Percentiles rank a stretch among this genome's conserved stretches.
phyloP scores from a whole-genome alignment of 1,140 invertebrate species.

The Oscheius sp. region DNA sequence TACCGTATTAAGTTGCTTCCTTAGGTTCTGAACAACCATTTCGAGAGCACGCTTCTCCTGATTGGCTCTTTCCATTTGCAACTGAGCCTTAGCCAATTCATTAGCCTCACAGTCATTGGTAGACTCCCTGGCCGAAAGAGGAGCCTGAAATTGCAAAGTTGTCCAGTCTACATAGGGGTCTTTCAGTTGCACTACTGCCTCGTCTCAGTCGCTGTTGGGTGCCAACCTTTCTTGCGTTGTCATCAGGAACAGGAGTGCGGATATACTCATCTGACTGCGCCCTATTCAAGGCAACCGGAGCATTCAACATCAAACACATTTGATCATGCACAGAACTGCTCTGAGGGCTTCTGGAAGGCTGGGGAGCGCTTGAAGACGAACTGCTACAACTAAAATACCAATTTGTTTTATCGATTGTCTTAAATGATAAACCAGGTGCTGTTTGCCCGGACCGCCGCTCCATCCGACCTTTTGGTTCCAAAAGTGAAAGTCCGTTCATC shows the following conservation, averaged over 20 bases:
- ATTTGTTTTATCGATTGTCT: background rate
- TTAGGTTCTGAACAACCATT: conserved; percentile 38
- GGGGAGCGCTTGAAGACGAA: background rate
- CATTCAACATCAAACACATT: conserved; percentile 30
- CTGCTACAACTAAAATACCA: background rate
- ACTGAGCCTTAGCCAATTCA: conserved; percentile 39
- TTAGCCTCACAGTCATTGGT: conserved; percentile 21
- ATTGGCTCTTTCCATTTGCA: conserved; percentile 41
- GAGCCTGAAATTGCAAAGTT: conserved; percentile 15
- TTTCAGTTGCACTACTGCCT: too few relatives aligned
- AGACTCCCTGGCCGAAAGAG: conserved; percentile 20
- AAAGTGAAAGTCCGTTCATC: conserved; percentile 47
- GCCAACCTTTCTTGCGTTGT: conserved; percentile 6
- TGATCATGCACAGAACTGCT: conserved; percentile 40
- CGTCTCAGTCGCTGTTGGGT: background rate
- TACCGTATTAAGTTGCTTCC: conserved; percentile 45
- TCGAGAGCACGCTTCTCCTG: conserved; percentile 50
- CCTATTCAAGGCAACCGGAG: conserved; percentile 34
- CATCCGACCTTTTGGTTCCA: conserved; percentile 8
- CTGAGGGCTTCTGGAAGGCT: background rate
- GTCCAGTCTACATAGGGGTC: background rate
- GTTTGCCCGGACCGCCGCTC: conserved; percentile 13
- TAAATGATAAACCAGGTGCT: conserved; percentile 12
- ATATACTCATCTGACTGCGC: conserved; percentile 39
- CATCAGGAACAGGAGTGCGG: conserved; percentile 23